Evolutionary conservation across 2,888 invertebrate species (phyloP), one percentile per base, ranked within the genome.

Genomic region (Perithous albicinctus): DNA sequence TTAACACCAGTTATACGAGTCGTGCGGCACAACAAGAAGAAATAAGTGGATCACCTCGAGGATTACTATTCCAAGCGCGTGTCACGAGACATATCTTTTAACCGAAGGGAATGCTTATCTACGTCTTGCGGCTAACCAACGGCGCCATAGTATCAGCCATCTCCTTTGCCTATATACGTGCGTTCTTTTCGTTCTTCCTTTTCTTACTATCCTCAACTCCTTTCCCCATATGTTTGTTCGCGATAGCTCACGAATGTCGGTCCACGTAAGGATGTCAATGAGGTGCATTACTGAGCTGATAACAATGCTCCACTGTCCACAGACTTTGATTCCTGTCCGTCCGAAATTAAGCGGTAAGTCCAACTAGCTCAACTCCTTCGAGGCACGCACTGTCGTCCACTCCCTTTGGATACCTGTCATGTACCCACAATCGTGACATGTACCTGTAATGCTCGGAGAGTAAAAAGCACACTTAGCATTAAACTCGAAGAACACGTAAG

Each of bases 61-160:
- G 32, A 59, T 59, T 32, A 15, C 32, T 59, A 35, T 59, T 59
- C 32, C 59, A 15, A 32, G 18, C 59, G n/a, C 32, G 59, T 59
- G 59, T 59, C 59, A 59, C 59, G 35, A 15, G 59, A 59, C 7
- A 32, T 32, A 32, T 35, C 32, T 10, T 32, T 35, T 18, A 8
- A 59, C 32, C 59, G 3, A 32, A 32, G 32, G 35, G 18, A 59
- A 59, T 59, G 59, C 59, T 59, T 32, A 59, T 59, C 59, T 32
- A 59, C 59, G 32, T 59, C 59, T 8, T 35, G 59, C 59, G 59
- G 35, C 59, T 59, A 59, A 59, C 59, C 59, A 59, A 59, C 59
- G 59, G 59, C 18, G 32, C 59, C 59, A n/a, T n/a, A 23, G 26
- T 10, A 54, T 54, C 54, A 26, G 32, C 32, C n/a, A 32, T 59